These are phyloP conservation scores for Leucania comma DNA, from an alignment of 2,888 invertebrate genomes.

Conservation along the genomic window DNA sequence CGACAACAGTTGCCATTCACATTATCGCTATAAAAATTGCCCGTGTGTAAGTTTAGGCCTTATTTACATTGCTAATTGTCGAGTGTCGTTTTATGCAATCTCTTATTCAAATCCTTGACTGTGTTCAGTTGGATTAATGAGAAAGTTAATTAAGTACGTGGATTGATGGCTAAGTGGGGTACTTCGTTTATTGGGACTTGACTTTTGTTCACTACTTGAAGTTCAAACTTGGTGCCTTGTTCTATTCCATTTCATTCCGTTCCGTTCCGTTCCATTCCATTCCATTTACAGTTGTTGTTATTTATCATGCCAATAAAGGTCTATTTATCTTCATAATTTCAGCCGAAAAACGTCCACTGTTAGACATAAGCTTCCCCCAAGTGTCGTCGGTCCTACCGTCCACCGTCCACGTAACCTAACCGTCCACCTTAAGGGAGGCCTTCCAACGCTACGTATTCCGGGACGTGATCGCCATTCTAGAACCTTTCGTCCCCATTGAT, in stretches of 20 bases:
- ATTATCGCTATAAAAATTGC: conserved; percentile 32
- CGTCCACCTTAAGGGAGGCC: too few species aligned
- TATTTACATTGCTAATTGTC: conserved; percentile 76
- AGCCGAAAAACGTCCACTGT: too few species aligned
- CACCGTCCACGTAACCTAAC: too few species aligned
- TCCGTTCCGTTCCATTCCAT: too few species aligned
- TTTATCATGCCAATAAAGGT: too few species aligned
- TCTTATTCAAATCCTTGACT: conserved; percentile 67
- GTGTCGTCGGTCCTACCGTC: too few species aligned
- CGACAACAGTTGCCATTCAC: not conserved
- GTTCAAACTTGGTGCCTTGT: not conserved
- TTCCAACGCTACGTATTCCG: too few species aligned
- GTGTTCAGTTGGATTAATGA: conserved; percentile 64
- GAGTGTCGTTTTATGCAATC: conserved; percentile 70
- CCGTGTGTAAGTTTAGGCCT: conserved; percentile 22
- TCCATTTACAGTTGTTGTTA: too few species aligned
- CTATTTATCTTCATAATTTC: too few species aligned
- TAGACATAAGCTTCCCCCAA: not conserved
- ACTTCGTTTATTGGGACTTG: conserved; percentile 10
- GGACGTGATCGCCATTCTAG: too few species aligned
- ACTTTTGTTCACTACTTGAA: conserved; percentile 1
- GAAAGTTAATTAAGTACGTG: conserved; percentile 73
- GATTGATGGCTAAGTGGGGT: conserved; percentile 63
- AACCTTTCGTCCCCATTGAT: too few species aligned
- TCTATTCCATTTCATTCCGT: too few species aligned